These are phyloP conservation scores for Congeria kusceri DNA, from an alignment of 2,888 invertebrate genomes.

Conservation along the genomic window DNA sequence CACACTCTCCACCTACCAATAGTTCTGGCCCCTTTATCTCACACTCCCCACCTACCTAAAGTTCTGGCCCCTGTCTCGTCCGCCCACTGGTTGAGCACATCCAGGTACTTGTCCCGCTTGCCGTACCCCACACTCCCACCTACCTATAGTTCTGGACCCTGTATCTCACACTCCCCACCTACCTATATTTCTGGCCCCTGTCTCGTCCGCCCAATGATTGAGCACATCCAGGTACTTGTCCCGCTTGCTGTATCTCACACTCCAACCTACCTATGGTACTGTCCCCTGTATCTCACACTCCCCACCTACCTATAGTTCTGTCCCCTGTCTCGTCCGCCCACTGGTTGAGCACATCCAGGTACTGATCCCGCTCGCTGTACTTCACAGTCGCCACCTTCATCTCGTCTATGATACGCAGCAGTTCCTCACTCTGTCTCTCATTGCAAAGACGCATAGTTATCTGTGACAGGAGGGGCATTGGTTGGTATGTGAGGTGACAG, in stretches of 20 bases:
- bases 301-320: constrained; percentile 49
- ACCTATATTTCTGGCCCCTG: constrained; percentile 48
- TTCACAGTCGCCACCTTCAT: constrained; percentile 38
- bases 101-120: constrained; percentile 54
- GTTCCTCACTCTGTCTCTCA: constrained; percentile 35
- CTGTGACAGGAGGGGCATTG: constrained; percentile 10
- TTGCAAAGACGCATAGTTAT: constrained; percentile 42
- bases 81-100: constrained; percentile 55
- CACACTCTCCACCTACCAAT: no score
- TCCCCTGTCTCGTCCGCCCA: constrained; percentile 64
- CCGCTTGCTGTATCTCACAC: not conserved
- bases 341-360: constrained; percentile 41
- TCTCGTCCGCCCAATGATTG: constrained; percentile 39
- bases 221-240: not conserved
- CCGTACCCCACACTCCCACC: constrained; percentile 24
- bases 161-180: no score
- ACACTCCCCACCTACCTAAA: constrained; percentile 40
- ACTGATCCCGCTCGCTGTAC: constrained; percentile 53
- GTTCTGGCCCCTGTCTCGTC: constrained; percentile 56
- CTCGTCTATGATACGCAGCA: constrained; percentile 45
- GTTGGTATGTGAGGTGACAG: no score
- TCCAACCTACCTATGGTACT: constrained; percentile 46
- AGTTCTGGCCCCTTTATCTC: no score
- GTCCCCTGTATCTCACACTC: not conserved
- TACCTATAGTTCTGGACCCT: constrained; percentile 46